These are phyloP conservation scores for Romanogobio albipinnatus DNA, from an alignment of 2,113 vertebrate genomes.

Conservation along the genomic window DNA sequence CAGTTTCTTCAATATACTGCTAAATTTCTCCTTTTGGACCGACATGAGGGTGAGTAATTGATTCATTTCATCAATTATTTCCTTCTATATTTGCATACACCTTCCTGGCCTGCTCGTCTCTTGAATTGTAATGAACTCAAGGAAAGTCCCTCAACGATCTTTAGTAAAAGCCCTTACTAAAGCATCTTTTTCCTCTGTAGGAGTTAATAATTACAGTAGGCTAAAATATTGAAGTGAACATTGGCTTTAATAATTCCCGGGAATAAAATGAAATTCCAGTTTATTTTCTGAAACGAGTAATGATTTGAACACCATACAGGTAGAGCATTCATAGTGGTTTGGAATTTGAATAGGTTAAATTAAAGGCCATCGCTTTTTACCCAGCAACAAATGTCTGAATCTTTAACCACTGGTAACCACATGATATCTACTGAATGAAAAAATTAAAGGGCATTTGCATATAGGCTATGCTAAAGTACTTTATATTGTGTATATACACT, in stretches of 20 bases:
- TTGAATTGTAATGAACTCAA: background rate
- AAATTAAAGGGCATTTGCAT: too few species aligned
- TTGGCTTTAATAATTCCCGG: background rate
- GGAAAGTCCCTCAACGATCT: background rate
- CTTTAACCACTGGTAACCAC: background rate
- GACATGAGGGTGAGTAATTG: background rate
- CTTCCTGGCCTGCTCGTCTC: background rate
- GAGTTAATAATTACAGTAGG: constrained; percentile 7
- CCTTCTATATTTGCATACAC: background rate
- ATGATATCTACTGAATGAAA: too few species aligned
- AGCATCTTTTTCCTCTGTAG: background rate
- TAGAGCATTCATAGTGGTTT: background rate
- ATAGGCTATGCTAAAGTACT: too few species aligned
- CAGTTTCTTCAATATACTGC: background rate
- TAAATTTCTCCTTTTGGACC: background rate
- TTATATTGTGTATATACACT: background rate
- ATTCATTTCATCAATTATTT: background rate
- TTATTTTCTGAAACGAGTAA: background rate
- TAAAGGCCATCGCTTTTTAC: constrained; percentile 13
- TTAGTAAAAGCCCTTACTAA: constrained; percentile 7
- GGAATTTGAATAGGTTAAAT: constrained; percentile 1
- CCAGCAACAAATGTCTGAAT: background rate
- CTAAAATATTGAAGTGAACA: background rate
- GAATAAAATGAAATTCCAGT: background rate
- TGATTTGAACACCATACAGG: background rate